phyloP scores from a whole-genome alignment of 2,113 vertebrate genomes.

The Lichenostomus cassidix region DNA sequence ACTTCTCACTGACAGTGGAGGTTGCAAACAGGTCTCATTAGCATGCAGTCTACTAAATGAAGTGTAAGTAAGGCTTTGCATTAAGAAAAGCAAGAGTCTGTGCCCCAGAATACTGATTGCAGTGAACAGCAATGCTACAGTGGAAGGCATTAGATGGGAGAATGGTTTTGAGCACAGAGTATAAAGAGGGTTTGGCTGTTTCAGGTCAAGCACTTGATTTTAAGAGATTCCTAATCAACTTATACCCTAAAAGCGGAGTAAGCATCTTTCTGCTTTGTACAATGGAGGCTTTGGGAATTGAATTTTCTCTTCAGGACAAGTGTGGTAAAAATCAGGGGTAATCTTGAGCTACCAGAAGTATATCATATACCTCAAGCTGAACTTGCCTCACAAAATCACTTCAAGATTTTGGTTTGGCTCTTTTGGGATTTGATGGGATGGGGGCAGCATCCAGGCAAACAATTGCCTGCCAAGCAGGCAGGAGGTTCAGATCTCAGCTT shows the following conservation, averaged over 20 bases:
- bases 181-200: neutral
- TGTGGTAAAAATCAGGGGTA: neutral
- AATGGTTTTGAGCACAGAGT: neutral
- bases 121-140: neutral
- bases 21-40: constrained; percentile 45
- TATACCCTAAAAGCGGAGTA: neutral
- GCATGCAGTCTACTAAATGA: constrained; percentile 21
- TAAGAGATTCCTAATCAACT: neutral
- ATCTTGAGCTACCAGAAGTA: neutral
- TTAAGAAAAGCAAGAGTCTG: neutral
- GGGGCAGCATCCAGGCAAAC: neutral
- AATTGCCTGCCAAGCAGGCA: neutral
- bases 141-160: neutral
- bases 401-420: neutral
- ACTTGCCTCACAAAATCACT: neutral
- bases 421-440: neutral
- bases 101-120: constrained; percentile 40
- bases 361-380: neutral
- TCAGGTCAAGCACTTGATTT: neutral
- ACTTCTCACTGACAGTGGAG: constrained; percentile 11
- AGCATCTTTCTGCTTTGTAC: neutral
- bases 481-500: neutral
- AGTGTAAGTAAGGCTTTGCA: constrained; percentile 7
- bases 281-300: neutral
- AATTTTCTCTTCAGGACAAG: neutral